These are phyloP conservation scores for Chiloscyllium plagiosum DNA, from an alignment of 2,113 vertebrate genomes.

Conservation along the genomic window DNA sequence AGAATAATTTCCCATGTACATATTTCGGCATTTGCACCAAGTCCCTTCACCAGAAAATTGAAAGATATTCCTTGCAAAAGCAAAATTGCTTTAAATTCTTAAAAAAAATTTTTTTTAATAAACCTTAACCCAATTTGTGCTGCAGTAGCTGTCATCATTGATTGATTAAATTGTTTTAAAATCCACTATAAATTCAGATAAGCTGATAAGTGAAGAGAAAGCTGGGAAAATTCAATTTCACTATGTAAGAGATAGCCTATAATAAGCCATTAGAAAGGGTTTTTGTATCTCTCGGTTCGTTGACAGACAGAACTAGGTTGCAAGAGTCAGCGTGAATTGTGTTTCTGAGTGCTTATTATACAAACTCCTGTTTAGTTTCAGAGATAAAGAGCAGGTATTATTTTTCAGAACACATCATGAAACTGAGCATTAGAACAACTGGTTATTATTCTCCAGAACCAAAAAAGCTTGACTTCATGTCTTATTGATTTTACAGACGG, in stretches of 20 bases:
- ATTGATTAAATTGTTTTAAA: constrained; percentile 23
- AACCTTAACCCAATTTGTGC: not conserved
- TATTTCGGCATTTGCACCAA: not conserved
- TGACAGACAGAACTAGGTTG: constrained; percentile 29
- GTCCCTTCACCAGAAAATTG: not conserved
- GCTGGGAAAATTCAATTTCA: not conserved
- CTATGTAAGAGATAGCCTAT: not conserved
- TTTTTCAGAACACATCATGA: not conserved
- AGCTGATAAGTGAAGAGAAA: not conserved
- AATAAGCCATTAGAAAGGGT: constrained; percentile 11
- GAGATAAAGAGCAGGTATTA: constrained; percentile 5
- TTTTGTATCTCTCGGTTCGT: not conserved
- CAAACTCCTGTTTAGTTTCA: not conserved
- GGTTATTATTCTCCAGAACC: not conserved
- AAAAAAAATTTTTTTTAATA: not conserved
- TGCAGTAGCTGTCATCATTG: not conserved
- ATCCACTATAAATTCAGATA: not conserved
- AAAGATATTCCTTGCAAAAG: not conserved
- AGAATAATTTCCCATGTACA: not conserved
- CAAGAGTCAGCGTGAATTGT: not conserved
- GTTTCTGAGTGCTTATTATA: not conserved
- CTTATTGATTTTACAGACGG: not conserved
- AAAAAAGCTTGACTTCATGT: not conserved
- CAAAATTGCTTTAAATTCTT: not conserved
- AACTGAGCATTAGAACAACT: not conserved